phyloP scores from a whole-genome alignment of 2,888 invertebrate species.

The Apotomis betuletana region DNA sequence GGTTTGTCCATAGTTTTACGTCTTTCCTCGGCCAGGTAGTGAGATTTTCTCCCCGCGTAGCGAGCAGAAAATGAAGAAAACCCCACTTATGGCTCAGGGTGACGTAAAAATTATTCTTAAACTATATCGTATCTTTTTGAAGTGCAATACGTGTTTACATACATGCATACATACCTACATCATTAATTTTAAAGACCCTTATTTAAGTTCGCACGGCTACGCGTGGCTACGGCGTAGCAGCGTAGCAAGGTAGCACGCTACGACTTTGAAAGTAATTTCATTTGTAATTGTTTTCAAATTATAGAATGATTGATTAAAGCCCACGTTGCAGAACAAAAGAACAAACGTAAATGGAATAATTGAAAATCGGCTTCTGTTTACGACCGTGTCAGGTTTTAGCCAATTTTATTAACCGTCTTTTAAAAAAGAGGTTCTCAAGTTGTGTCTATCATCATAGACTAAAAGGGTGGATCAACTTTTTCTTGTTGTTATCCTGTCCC shows the following conservation, averaged over 20 bases:
- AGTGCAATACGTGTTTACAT: too few relatives aligned
- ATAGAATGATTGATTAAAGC: constrained; percentile 25
- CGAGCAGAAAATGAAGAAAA: too few relatives aligned
- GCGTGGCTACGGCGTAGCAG: constrained; percentile 2
- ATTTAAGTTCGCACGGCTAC: background rate
- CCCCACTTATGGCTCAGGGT: too few relatives aligned
- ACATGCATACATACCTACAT: background rate
- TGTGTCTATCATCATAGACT: too few relatives aligned
- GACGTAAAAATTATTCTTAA: too few relatives aligned
- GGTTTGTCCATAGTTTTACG: too few relatives aligned
- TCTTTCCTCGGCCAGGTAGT: too few relatives aligned
- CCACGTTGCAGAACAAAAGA: constrained; percentile 11
- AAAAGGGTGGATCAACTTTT: too few relatives aligned
- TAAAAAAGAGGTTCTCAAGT: background rate
- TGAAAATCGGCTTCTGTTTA: background rate
- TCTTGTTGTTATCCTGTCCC: too few relatives aligned
- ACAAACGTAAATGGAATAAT: constrained; percentile 6
- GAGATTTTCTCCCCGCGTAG: too few relatives aligned
- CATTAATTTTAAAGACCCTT: background rate
- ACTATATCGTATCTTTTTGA: too few relatives aligned
- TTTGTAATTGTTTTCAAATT: constrained; percentile 33
- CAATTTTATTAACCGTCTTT: background rate
- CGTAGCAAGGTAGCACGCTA: constrained; percentile 19
- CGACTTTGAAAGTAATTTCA: constrained; percentile 20
- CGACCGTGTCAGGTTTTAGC: background rate